Evolutionary conservation across 2,113 vertebrate genomes (phyloP), one percentile per base, ranked within the genome.

Genomic region (Aldabrachelys gigantea): DNA sequence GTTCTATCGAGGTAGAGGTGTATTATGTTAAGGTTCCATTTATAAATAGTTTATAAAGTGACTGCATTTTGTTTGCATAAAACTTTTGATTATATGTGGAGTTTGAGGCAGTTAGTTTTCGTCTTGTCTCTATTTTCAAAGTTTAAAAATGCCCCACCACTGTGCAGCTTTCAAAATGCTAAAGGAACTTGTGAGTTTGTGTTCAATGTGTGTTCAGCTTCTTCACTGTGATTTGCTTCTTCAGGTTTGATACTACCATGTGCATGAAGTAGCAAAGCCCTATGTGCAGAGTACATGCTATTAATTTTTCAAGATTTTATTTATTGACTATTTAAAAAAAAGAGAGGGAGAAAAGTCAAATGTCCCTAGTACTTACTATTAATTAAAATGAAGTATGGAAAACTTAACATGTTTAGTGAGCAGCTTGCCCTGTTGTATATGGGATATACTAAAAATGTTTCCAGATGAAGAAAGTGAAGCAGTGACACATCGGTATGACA

Each of bases 251-350:
- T 56, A 25, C 27, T 35, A 2, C 19, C 3, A 44, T 79, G 52
- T 9, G 0, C 17, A 12, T 1, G 10, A 65, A 65, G 59, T 38
- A 41, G 62, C 0, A 0, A 29, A 57, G 38, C 38, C 16, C 49
- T 52, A 19, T 29, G 35, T 52, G 1, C 4, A 0, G 50, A 11
- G 1, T 69, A 21, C 24, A 0, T 38, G 54, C 44, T 62, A 31
- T 47, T 35, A 54, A 49, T 49, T 49, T 49, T 49, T 49, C 47
- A 49, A 49, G 47, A 49, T 49, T 49, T 49, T 49, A 49, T 49
- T 49, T 49, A 49, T 49, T 49, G 47, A 49, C 47, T 49, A 49
- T 49, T 49, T 49, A 49, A 49, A 49, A 49, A 49, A 47, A 47
- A 49, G 10, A 11, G 8, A 44, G 44, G 7, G 44, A 44, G 44